Percentiles rank a stretch among this genome's conserved stretches.
Evolutionary conservation across 2,113 vertebrate genomes (phyloP).

Genomic region (Chrysochloris asiatica): DNA sequence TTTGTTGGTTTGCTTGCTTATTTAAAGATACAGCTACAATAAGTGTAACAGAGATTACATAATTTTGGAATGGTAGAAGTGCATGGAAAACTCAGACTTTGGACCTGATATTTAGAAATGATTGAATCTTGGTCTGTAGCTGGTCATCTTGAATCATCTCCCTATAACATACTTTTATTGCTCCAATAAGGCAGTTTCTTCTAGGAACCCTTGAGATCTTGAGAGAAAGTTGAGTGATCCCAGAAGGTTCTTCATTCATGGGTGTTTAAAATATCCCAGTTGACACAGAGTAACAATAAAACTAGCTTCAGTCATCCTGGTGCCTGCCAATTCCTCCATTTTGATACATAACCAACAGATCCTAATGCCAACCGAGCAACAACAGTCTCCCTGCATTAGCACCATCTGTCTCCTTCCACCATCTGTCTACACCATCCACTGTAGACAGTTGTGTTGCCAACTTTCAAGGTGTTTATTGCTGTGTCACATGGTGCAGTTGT

Average conservation of each 20-base stretch:
- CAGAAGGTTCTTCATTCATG: neutral
- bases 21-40: neutral
- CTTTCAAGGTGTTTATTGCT: slow-evolving; percentile 60
- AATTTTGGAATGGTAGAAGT: neutral
- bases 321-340: slow-evolving; percentile 58
- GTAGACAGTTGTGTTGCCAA: slow-evolving; percentile 65
- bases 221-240: neutral
- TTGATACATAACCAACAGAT: slow-evolving; percentile 61
- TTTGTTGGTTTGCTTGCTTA: too few species aligned
- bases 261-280: slow-evolving; percentile 46
- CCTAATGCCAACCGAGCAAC: slow-evolving; percentile 59
- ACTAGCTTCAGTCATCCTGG: neutral
- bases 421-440: slow-evolving; percentile 70
- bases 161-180: neutral
- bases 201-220: neutral
- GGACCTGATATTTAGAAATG: neutral
- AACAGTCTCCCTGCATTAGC: slow-evolving; percentile 58
- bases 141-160: neutral
- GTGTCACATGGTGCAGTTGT: slow-evolving; percentile 39
- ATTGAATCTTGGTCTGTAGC: neutral
- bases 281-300: slow-evolving; percentile 38
- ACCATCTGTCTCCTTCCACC: slow-evolving; percentile 75
- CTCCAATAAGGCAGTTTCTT: neutral
- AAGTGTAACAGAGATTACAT: neutral
- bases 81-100: neutral